These are phyloP conservation scores for Hyles euphorbiae DNA, from an alignment of 1,140 invertebrate genomes.

Conservation along the genomic window DNA sequence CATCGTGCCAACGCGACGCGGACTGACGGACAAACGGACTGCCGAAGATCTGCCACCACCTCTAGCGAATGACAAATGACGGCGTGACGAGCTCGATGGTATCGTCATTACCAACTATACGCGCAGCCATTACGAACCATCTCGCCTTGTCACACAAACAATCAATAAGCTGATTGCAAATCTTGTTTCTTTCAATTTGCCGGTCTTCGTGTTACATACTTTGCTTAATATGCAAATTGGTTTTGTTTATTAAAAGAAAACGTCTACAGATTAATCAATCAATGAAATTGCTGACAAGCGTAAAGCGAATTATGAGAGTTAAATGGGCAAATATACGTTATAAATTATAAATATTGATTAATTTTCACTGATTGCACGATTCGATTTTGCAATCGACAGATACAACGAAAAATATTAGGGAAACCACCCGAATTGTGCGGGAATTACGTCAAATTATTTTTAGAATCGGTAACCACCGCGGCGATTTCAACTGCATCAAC, in stretches of 20 bases:
- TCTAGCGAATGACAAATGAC: slow-evolving; percentile 29
- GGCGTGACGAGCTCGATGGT: slow-evolving; percentile 4
- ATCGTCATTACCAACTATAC: too few species aligned
- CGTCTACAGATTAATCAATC: slow-evolving; percentile 11
- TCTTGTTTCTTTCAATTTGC: slow-evolving; percentile 16
- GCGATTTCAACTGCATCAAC: slow-evolving; percentile 34
- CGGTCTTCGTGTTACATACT: slow-evolving; percentile 13
- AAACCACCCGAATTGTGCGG: slow-evolving; percentile 1
- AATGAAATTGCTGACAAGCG: neutral
- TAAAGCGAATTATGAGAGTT: too few species aligned
- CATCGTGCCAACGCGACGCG: slow-evolving; percentile 39
- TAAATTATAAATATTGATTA: too few species aligned
- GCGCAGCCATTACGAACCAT: too few species aligned
- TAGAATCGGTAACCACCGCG: slow-evolving; percentile 47
- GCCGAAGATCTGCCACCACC: slow-evolving; percentile 17
- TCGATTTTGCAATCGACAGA: too few species aligned
- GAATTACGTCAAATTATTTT: slow-evolving; percentile 40
- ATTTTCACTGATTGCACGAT: too few species aligned
- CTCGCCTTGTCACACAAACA: slow-evolving; percentile 2
- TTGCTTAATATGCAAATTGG: slow-evolving; percentile 12
- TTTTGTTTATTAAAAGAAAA: slow-evolving; percentile 15
- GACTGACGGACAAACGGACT: slow-evolving; percentile 27
- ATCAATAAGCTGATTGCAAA: slow-evolving; percentile 14
- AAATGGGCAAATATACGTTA: too few species aligned
- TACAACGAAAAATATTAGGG: neutral